Evolutionary conservation across 2,888 invertebrate species (phyloP), one percentile per base, ranked within the genome.

Genomic region (Drosophila differens): DNA sequence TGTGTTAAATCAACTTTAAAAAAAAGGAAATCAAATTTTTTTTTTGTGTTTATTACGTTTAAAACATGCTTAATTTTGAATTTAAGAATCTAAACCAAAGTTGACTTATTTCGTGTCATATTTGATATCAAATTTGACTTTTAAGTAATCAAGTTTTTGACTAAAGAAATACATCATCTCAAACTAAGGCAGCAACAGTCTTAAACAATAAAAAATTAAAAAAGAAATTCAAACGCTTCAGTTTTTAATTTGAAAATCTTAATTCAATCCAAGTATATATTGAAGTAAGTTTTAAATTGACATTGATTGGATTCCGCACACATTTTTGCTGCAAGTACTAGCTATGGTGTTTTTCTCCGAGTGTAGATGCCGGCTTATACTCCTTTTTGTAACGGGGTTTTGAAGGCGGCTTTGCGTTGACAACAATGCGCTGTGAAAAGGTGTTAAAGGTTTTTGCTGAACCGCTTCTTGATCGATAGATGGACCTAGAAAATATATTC

Each of bases 391-490:
- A 89, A 85, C 89, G 86, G 85, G 61, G 73, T 76, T 82, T 76
- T 65, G 82, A 76, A 79, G 76, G 84, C 79, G 81, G 82, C 57
- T 79, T 79, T 81, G 74, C 74, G 60, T 47, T 54, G 54, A 71
- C 70, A 82, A 78, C 85, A 78, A 83, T 71, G 53, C 35, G 53
- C 32, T 41, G 49, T 54, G 44, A 44, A 73, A 60, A 79, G 82
- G 79, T 81, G 68, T 78, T 77, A 68, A 73, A 65, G 68, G 74
- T 76, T 70, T 71, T 76, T 79, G 53, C 60, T 69, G 76, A 70
- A 64, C 78, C 69, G 74, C 67, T 88, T 85, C 67, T 88, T 85
- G 88, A 85, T 85, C 73, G 88, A 89, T 89, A 33, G 73, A 70
- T 68, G 52, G 9, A 59, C 30, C 30, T 35, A 22, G 65, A 52